These are phyloP conservation scores for Gallinago stenura DNA, from an alignment of 2,797 vertebrate genomes.

Conservation along the genomic window DNA sequence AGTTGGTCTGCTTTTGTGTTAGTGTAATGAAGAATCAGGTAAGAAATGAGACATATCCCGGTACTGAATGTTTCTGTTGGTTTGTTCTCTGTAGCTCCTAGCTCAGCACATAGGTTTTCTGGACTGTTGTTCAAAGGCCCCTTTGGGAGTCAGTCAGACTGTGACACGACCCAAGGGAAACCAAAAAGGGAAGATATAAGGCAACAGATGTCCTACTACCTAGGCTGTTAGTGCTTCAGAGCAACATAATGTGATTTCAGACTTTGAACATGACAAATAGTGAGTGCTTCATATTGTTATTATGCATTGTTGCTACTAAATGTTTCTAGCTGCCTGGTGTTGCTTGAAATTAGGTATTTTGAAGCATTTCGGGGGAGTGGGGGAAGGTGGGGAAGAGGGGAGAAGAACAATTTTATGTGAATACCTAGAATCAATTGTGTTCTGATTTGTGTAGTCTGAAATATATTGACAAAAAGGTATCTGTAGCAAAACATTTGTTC, in stretches of 20 bases:
- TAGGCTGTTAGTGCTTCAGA: not conserved
- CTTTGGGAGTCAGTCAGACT: not conserved
- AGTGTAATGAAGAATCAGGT: not conserved
- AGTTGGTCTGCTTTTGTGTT: not conserved
- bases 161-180: not conserved
- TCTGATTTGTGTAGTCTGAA: not conserved
- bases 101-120: not conserved
- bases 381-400: rapidly evolving
- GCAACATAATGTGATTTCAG: too few relatives aligned
- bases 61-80: not conserved
- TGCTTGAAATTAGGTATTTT: not conserved
- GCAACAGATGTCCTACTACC: not conserved
- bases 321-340: not conserved
- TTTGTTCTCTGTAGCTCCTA: not conserved
- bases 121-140: not conserved
- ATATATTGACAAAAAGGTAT: not conserved
- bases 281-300: not conserved
- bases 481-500: not conserved
- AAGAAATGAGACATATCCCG: rapidly evolving
- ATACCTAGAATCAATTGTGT: not conserved
- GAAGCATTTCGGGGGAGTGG: not conserved
- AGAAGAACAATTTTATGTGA: not conserved
- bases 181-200: not conserved
- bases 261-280: not conserved
- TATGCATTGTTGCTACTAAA: not conserved